These are phyloP conservation scores for Caenorhabditis sp. DNA, from an alignment of 2,888 invertebrate species.

Conservation along the genomic window DNA sequence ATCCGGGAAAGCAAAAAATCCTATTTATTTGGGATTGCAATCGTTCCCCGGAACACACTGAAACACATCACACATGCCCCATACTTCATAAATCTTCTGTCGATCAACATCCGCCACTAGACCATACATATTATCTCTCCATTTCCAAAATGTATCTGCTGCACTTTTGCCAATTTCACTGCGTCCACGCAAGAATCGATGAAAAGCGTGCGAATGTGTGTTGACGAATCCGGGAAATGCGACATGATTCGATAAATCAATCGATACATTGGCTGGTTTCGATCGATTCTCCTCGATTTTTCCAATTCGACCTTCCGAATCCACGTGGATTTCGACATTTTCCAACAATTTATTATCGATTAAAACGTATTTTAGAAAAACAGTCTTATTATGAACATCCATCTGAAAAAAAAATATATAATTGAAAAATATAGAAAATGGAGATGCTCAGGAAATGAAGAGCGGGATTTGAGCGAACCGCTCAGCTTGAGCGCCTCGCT, in stretches of 20 bases:
- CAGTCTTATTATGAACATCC: conserved; percentile 37
- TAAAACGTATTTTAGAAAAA: conserved; percentile 42
- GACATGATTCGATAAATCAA: conserved; percentile 18
- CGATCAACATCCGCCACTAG: conserved; percentile 61
- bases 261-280: conserved; percentile 6
- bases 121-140: conserved; percentile 69
- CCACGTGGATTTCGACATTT: conserved; percentile 35
- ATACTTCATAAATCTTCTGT: conserved; percentile 60
- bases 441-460: not conserved
- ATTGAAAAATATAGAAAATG: not conserved
- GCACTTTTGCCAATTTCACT: conserved; percentile 58
- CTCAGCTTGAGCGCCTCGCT: too few relatives aligned
- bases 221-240: conserved; percentile 68
- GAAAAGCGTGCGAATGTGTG: conserved; percentile 69
- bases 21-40: too few relatives aligned
- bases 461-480: too few relatives aligned
- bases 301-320: conserved; percentile 33
- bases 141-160: conserved; percentile 67
- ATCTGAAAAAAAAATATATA: conserved; percentile 2
- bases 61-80: too few relatives aligned
- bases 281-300: conserved; percentile 17
- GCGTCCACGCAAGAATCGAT: conserved; percentile 61
- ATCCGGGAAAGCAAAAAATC: too few relatives aligned
- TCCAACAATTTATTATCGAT: conserved; percentile 45
- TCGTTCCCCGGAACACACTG: too few relatives aligned